These are phyloP conservation scores for Nothoprocta perdicaria DNA, from an alignment of 2,113 vertebrate species.

Conservation along the genomic window DNA sequence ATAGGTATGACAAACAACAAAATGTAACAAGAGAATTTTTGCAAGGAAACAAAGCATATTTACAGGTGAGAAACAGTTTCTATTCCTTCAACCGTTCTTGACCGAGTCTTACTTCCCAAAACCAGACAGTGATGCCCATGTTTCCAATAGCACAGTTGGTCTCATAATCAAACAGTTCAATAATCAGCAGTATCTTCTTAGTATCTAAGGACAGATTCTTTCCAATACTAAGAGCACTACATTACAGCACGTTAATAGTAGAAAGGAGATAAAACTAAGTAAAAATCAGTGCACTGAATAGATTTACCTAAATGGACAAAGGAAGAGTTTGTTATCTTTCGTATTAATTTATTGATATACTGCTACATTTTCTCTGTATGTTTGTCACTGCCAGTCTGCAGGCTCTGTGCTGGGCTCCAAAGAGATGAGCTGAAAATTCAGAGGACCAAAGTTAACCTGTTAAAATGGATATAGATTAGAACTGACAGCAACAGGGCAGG, in stretches of 20 bases:
- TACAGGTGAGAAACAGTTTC: neutral
- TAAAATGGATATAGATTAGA: neutral
- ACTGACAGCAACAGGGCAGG: neutral
- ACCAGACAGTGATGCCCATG: neutral
- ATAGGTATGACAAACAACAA: neutral
- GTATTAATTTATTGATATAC: neutral
- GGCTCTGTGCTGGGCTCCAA: neutral
- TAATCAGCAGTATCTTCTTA: neutral
- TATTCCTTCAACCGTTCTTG: conserved; percentile 36
- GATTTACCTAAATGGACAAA: neutral
- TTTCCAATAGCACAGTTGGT: neutral
- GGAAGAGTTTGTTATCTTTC: conserved; percentile 43
- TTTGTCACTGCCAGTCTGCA: neutral
- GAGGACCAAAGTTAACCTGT: neutral
- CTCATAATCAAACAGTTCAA: conserved; percentile 15
- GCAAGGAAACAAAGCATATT: neutral
- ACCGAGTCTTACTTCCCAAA: neutral
- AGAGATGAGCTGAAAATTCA: neutral
- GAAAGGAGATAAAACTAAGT: neutral
- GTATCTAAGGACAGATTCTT: neutral
- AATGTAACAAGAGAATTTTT: neutral
- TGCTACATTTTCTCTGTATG: neutral
- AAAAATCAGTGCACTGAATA: neutral
- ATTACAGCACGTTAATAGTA: neutral
- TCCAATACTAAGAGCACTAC: neutral